Base-by-base conservation (phyloP, 2,888 invertebrate species). In the Ceratothoa steindachneri region DNA sequence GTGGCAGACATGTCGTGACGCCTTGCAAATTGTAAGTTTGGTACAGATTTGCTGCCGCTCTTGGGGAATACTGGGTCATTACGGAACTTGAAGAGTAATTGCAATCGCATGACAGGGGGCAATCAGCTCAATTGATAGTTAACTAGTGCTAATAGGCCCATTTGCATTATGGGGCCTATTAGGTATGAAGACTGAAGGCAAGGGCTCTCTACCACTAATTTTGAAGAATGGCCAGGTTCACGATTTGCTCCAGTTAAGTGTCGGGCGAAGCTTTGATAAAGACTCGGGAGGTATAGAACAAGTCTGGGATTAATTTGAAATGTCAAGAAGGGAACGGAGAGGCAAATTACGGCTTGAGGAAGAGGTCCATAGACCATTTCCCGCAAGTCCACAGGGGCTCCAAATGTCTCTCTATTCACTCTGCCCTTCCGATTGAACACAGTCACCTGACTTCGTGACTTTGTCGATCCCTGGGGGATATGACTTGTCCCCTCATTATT, bases 71-170 rank as follows among this genome's bases (percentile, higher is more conserved):
- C 60, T 60, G 27, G 19, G 22, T 24, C n/a, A 60, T 60, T 60
- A 60, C 60, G 27, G 22, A 22, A 22, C 60, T 7, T 60, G 27
- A 60, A 24, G n/a, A n/a, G 60, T 60, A 60, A 60, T 60, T 60
- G 60, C 24, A 1, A 12, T 60, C 24, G 60, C 60, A 24, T 60
- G 60, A 22, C 24, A 24, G n/a, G 19, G n/a, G 24, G 60, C 60
- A 60, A 60, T 60, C 24, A 22, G 60, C 60, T 60, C 60, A 24
- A 60, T 60, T 60, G 60, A 60, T 60, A 60, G 60, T 24, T 60
- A 60, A 60, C 60, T 60, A 60, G 60, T 60, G 60, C 60, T 60
- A 60, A 60, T 60, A 60, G 60, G 22, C 60, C 60, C 60, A 60
- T 60, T 60, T 60, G 60, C 60, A 60, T 60, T 60, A 60, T 60